phyloP scores from a whole-genome alignment of 2,888 invertebrate species.

The Drosophila monieri region DNA sequence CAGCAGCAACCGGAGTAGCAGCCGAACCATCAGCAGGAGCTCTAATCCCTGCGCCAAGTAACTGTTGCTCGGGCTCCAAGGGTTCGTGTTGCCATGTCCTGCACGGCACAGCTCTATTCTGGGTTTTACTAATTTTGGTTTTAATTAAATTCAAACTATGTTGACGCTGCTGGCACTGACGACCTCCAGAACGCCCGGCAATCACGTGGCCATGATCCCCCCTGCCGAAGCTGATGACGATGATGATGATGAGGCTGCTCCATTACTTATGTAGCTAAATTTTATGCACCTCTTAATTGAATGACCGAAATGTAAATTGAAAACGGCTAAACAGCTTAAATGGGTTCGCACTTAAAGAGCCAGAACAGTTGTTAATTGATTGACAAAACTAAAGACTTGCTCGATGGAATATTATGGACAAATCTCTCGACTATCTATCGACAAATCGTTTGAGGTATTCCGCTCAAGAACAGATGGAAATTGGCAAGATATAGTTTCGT shows the following conservation, averaged over 20 bases:
- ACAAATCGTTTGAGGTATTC: too few species aligned
- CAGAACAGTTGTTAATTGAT: background rate
- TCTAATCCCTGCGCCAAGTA: slow-evolving; percentile 70
- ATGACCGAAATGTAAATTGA: slow-evolving; percentile 72
- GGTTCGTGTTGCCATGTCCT: slow-evolving; percentile 8
- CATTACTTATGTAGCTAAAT: slow-evolving; percentile 62
- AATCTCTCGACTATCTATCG: too few species aligned
- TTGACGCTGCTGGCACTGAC: slow-evolving; percentile 59
- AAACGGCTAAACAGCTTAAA: slow-evolving; percentile 45
- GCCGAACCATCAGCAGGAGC: slow-evolving; percentile 17
- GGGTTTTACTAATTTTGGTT: slow-evolving; percentile 73
- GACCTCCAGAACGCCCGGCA: slow-evolving; percentile 34
- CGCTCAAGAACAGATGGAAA: too few species aligned
- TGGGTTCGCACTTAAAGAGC: slow-evolving; percentile 22
- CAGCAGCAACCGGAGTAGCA: slow-evolving; percentile 16
- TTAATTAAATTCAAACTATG: slow-evolving; percentile 82
- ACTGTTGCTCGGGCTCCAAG: slow-evolving; percentile 57
- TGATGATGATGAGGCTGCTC: slow-evolving; percentile 32
- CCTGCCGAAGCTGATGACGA: slow-evolving; percentile 8
- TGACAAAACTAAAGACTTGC: background rate
- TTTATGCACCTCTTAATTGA: slow-evolving; percentile 67
- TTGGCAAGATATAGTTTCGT: too few species aligned
- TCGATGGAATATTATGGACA: too few species aligned
- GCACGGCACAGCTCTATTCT: slow-evolving; percentile 7
- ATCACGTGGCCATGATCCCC: slow-evolving; percentile 48